phyloP scores from a whole-genome alignment of 2,113 vertebrate genomes.

The Oxyruncus cristatus region DNA sequence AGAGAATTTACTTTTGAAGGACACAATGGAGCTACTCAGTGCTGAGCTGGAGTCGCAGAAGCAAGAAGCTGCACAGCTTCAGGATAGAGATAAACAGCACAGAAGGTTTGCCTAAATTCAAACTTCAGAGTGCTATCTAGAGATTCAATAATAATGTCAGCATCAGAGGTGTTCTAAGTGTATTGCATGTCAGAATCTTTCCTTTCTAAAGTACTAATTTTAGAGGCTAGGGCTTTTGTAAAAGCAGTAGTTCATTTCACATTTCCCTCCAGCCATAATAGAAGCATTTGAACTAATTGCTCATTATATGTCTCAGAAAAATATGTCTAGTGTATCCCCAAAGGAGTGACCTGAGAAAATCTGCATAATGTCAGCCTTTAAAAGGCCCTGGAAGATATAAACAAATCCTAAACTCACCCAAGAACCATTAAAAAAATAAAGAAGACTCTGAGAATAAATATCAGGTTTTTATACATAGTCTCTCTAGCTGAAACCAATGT shows the following conservation, averaged over 20 bases:
- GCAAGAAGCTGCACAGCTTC: conserved; percentile 80
- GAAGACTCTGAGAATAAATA: neutral
- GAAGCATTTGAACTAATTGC: neutral
- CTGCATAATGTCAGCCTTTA: neutral
- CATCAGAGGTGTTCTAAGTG: neutral
- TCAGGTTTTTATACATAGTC: rapidly evolving
- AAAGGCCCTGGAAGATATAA: neutral
- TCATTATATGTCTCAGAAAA: neutral
- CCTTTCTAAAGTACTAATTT: neutral
- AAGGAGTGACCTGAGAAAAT: neutral
- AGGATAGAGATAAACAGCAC: conserved; percentile 79
- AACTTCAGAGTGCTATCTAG: neutral
- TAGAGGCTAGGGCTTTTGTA: neutral
- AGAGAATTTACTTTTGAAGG: conserved; percentile 83
- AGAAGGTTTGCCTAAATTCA: conserved; percentile 68
- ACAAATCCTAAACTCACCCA: neutral
- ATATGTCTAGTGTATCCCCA: neutral
- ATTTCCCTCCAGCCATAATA: neutral
- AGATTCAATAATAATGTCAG: neutral
- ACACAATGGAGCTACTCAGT: conserved; percentile 74
- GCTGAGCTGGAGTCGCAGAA: conserved; percentile 77
- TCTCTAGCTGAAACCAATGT: neutral
- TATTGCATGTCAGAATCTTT: neutral
- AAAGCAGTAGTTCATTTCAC: neutral
- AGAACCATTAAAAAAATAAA: neutral